These are phyloP conservation scores for Calameuta idolon DNA, from an alignment of 2,888 invertebrate species.

Conservation along the genomic window DNA sequence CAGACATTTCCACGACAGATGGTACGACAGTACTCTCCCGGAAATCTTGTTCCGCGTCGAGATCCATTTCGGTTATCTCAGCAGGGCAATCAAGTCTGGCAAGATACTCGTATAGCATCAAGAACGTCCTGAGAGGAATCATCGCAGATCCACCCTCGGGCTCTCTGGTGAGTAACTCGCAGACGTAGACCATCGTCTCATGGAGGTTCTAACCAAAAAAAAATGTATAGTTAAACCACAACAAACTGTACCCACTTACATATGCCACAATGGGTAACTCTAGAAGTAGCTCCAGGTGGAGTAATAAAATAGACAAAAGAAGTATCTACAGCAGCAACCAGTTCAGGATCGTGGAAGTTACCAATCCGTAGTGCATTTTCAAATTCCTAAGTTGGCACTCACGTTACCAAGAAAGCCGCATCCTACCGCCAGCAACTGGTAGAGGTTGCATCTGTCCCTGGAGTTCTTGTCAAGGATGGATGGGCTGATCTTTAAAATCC, in stretches of 20 bases:
- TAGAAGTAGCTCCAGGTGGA: neutral
- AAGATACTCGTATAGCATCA: slow-evolving; percentile 66
- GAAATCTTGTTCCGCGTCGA: neutral
- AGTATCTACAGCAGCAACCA: neutral
- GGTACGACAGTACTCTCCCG: neutral
- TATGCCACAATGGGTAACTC: neutral
- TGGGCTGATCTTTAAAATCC: slow-evolving; percentile 47
- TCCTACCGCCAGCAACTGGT: slow-evolving; percentile 55
- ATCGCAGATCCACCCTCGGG: slow-evolving; percentile 85
- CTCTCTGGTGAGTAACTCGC: slow-evolving; percentile 84
- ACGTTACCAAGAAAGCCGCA: slow-evolving; percentile 59
- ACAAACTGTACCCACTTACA: neutral
- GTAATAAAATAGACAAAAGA: slow-evolving; percentile 2
- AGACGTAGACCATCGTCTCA: slow-evolving; percentile 83
- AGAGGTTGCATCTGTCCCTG: slow-evolving; percentile 40
- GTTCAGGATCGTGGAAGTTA: neutral
- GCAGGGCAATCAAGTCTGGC: slow-evolving; percentile 51
- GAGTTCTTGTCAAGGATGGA: slow-evolving; percentile 35
- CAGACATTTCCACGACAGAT: neutral
- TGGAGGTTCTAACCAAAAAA: slow-evolving; percentile 72
- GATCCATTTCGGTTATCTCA: slow-evolving; percentile 3
- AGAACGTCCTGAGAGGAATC: slow-evolving; percentile 75
- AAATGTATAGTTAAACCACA: neutral
- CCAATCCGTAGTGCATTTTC: neutral
- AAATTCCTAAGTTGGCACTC: slow-evolving; percentile 26